Base-by-base conservation (phyloP, 2,113 vertebrate genomes). In the Erythrocercus mccallii region DNA sequence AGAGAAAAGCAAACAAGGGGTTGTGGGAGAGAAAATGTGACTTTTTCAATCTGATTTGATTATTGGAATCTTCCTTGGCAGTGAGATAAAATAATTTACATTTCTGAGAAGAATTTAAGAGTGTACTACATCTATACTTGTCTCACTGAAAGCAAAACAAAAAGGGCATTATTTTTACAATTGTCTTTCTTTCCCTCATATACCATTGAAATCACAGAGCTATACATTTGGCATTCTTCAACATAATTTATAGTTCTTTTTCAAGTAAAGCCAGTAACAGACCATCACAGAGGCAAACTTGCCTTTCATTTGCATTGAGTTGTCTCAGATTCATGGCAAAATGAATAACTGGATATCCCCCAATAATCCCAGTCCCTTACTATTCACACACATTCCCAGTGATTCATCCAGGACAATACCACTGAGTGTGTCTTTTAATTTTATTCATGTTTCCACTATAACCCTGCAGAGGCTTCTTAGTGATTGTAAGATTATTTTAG, bases 351-450 rank as follows among this genome's bases (percentile, higher is more conserved):
- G 92, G 87, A 68, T 81, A 71, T 88, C 37, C 65, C 53, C 71
- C 19, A 42, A 30, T 62, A 72, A 65, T 83, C 69, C 56, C 60
- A 71, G 84, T 93, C 54, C 69, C 77, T 95, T 58, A 82, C 45
- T 84, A 60, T 85, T 93, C 90, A 73, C 64, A 85, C 60, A 48
- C 78, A 56, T 86, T 90, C 35, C 66, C 62, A 92, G 53, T 85
- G 79, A 95, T 82, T 96, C 88, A 86, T 93, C 81, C 87, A 94
- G 96, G 92, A 96, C 97, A 97, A 90, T 71, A 93, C 68, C 81
- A 92, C 57, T 47, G 81, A 85, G 25, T 24, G 44, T 48, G 90
- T 47, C 61, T 84, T 94, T 92, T 88, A 66, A 92, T 96, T 96
- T 96, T 89, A 92, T 96, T 96, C 93, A 87, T 96, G 70, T 94